phyloP scores from a whole-genome alignment of 1,140 invertebrate species.

The Ooceraea biroi region DNA sequence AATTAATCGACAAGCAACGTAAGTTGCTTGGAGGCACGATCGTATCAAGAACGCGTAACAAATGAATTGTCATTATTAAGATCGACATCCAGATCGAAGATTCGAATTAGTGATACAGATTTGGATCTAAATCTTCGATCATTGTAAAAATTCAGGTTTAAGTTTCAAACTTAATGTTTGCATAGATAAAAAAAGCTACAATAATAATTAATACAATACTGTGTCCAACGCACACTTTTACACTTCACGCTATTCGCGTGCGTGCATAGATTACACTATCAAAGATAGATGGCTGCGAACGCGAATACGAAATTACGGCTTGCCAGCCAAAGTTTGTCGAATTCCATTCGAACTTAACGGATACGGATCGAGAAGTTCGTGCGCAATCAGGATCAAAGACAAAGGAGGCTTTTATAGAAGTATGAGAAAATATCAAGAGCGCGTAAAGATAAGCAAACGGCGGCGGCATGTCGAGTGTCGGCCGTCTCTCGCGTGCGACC shows the following conservation, averaged over 20 bases:
- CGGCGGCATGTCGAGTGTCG: background rate
- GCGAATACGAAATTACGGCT: background rate
- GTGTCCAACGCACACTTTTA: background rate
- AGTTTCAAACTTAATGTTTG: no score
- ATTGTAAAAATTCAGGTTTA: no score
- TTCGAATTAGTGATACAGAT: no score
- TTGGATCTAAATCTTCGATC: no score
- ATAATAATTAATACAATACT: no score
- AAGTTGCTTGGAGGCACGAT: background rate
- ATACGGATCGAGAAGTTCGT: background rate
- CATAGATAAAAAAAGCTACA: no score
- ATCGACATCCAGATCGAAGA: no score
- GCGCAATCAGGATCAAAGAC: conserved; percentile 35
- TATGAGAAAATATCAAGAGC: conserved; percentile 22
- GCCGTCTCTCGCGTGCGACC: background rate
- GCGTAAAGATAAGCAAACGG: conserved; percentile 39
- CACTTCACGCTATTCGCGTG: background rate
- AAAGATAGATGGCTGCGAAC: background rate
- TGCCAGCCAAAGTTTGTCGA: background rate
- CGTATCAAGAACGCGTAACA: background rate
- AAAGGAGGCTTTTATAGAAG: conserved; percentile 15
- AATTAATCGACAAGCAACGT: conserved; percentile 21
- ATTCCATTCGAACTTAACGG: conserved; percentile 22
- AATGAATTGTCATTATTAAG: no score
- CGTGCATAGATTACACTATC: conserved; percentile 8